These are phyloP conservation scores for Neuroscelio doddi DNA, from an alignment of 2,888 invertebrate genomes.

Conservation along the genomic window DNA sequence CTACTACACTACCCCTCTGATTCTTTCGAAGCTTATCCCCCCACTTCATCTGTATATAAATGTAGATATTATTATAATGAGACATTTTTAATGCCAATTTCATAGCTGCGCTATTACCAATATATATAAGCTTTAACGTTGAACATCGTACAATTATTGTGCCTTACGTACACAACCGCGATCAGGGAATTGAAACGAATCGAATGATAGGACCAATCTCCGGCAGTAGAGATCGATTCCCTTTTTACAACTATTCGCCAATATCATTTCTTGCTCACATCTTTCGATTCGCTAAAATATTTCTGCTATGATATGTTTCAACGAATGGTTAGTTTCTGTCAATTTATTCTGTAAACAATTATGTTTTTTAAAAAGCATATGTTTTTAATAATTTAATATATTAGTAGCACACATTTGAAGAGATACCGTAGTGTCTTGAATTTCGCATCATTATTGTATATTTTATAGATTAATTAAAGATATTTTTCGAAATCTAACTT, in stretches of 20 bases:
- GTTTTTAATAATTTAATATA: too few species aligned
- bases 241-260: constrained; percentile 51
- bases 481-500: too few species aligned
- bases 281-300: constrained; percentile 48
- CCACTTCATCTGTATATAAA: constrained; percentile 62
- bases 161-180: constrained; percentile 27
- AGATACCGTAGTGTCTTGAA: too few species aligned
- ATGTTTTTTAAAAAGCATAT: too few species aligned
- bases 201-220: constrained; percentile 57
- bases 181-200: constrained; percentile 49
- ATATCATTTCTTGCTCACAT: constrained; percentile 45
- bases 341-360: too few species aligned
- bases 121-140: constrained; percentile 23
- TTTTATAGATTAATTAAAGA: too few species aligned
- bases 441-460: too few species aligned
- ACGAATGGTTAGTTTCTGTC: constrained; percentile 22
- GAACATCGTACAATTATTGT: constrained; percentile 39
- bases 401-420: too few species aligned
- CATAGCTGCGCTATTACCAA: constrained; percentile 44
- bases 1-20: constrained; percentile 50
- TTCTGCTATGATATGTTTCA: constrained; percentile 45
- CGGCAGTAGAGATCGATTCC: constrained; percentile 59
- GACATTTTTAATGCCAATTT: constrained; percentile 61
- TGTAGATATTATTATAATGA: constrained; percentile 69
- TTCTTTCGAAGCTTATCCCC: constrained; percentile 15